Percentiles rank a stretch among this genome's conserved stretches.
phyloP scores from a whole-genome alignment of 2,888 invertebrate genomes.

The Noctua pronuba region DNA sequence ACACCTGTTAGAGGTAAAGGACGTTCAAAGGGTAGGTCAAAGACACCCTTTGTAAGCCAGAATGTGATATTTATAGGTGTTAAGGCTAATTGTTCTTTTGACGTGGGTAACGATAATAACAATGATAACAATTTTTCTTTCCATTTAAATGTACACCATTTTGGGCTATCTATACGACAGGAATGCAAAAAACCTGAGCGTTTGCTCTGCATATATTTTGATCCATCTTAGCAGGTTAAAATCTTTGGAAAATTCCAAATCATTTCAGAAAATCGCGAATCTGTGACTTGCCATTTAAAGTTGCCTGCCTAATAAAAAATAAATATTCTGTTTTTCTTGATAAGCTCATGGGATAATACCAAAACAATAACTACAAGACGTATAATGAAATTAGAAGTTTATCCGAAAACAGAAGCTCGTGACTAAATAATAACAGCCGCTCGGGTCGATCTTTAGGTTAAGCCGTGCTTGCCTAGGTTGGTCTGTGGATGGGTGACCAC shows the following conservation, averaged over 20 bases:
- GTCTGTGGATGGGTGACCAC: no score
- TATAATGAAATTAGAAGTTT: neutral
- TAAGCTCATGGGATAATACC: neutral
- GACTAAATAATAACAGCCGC: no score
- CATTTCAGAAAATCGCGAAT: neutral
- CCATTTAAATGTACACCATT: neutral
- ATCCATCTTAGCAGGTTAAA: neutral
- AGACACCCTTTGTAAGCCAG: neutral
- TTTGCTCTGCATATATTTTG: neutral
- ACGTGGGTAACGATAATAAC: neutral
- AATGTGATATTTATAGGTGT: neutral
- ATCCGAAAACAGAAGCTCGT: neutral
- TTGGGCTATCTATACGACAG: neutral
- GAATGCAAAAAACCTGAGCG: neutral
- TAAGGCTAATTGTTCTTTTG: neutral
- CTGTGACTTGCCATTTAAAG: neutral
- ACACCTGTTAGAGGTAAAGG: conserved; percentile 50
- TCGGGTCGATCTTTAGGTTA: no score
- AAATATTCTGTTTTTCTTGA: neutral
- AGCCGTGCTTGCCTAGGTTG: no score
- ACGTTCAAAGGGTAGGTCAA: conserved; percentile 16
- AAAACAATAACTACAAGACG: neutral
- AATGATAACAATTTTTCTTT: neutral
- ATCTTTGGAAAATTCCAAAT: neutral
- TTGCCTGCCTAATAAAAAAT: no score